Percentiles rank a stretch among this genome's conserved stretches.
These are phyloP conservation scores for Agrochola macilenta DNA, from an alignment of 2,888 invertebrate genomes.

Conservation along the genomic window DNA sequence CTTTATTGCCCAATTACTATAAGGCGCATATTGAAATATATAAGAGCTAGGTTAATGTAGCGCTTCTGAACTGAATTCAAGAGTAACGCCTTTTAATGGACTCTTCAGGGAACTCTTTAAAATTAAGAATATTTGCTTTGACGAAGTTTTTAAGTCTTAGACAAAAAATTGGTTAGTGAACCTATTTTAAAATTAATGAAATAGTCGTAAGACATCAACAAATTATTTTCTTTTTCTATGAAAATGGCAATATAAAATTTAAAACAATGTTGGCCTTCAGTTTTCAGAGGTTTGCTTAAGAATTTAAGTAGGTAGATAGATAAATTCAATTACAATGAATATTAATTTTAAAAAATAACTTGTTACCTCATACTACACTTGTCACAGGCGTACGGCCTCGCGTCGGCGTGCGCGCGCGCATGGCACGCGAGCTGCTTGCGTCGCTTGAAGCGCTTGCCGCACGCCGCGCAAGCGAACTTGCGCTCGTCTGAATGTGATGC, in stretches of 20 bases:
- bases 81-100: constrained; percentile 15
- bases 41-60: constrained; percentile 30
- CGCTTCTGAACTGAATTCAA: constrained; percentile 20
- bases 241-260: not conserved
- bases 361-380: constrained; percentile 80
- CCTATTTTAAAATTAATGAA: not conserved
- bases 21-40: constrained; percentile 13
- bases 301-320: not conserved
- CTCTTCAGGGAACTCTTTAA: not conserved
- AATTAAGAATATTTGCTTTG: not conserved
- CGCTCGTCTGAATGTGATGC: constrained; percentile 81
- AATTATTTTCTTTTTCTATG: not conserved
- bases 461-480: constrained; percentile 78
- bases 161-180: not conserved
- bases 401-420: constrained; percentile 76
- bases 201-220: not conserved
- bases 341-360: not conserved
- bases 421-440: constrained; percentile 82
- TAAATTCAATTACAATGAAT: not conserved
- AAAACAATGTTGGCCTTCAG: not conserved
- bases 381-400: constrained; percentile 82
- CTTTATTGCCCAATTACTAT: constrained; percentile 39
- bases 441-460: constrained; percentile 82
- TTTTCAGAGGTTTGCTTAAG: not conserved
- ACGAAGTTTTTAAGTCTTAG: not conserved